These are phyloP conservation scores for Tiphia femorata DNA, from an alignment of 2,888 invertebrate genomes.

Conservation along the genomic window DNA sequence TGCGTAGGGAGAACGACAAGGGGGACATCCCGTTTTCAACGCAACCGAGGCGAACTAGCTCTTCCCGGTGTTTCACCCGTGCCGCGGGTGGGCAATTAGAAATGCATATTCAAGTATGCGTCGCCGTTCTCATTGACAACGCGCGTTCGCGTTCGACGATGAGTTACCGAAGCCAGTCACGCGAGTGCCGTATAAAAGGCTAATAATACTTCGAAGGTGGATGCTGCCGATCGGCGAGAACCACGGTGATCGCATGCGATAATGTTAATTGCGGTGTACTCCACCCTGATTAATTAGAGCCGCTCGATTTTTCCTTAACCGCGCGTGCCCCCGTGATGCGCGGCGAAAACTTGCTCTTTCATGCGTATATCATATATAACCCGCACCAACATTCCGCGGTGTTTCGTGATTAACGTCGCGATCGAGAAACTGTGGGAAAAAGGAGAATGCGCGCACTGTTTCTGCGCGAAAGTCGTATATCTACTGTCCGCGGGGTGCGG, in stretches of 20 bases:
- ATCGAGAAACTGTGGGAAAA: too few relatives aligned
- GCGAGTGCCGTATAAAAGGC: slow-evolving; percentile 36
- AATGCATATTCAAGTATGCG: slow-evolving; percentile 30
- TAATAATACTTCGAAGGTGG: slow-evolving; percentile 40
- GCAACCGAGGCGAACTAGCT: slow-evolving; percentile 1
- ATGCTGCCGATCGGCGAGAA: slow-evolving; percentile 1
- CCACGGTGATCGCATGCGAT: slow-evolving; percentile 18
- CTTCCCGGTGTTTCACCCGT: too few relatives aligned
- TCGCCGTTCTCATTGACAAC: slow-evolving; percentile 28
- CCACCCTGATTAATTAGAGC: slow-evolving; percentile 35
- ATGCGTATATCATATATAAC: too few relatives aligned
- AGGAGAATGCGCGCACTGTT: too few relatives aligned
- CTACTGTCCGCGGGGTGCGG: not conserved
- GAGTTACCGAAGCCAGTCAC: slow-evolving; percentile 33
- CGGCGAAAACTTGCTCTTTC: too few relatives aligned
- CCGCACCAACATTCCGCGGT: not conserved
- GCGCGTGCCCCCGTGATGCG: not conserved
- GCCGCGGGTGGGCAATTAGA: slow-evolving; percentile 39
- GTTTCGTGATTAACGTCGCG: not conserved
- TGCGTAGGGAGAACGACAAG: slow-evolving; percentile 13
- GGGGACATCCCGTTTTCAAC: slow-evolving; percentile 16
- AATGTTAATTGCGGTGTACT: slow-evolving; percentile 38
- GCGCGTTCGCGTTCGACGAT: slow-evolving; percentile 9
- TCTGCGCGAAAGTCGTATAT: not conserved
- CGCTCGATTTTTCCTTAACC: slow-evolving; percentile 11